Evolutionary conservation across 2,888 invertebrate species (phyloP), one percentile per base, ranked within the genome.

Genomic region (Drosophila meridionalis): DNA sequence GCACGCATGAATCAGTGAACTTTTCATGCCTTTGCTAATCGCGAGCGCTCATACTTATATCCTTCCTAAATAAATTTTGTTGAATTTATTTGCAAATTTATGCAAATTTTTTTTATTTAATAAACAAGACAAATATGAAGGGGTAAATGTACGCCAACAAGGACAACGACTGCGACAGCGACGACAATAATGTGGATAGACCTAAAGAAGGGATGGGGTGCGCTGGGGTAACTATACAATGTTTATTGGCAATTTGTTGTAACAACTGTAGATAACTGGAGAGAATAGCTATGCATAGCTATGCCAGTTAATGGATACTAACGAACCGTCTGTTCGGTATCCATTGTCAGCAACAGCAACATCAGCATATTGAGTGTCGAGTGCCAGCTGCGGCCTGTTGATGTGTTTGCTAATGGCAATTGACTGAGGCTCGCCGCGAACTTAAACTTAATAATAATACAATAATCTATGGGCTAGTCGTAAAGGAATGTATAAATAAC

Each of bases 91-190:
- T 59, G 40, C 42, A 80, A 82, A 82, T 82, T 80, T 82, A 85
- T 86, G 86, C 78, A 86, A 86, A 86, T 86, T 87, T 26, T 78
- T 81, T 89, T 89, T 87, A 86, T 89, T 90, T 75, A 89, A 88
- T 89, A 89, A 87, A 87, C 85, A 89, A n/a, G 42, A 30, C 32
- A 45, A 58, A 36, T 34, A 45, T 20, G 45, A 12, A 57, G 34
- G 45, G 45, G 40, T 20, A 26, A 87, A 73, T 53, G 84, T 68
- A 82, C 84, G 56, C 8, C 34, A 56, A 32, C 69, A 69, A 88
- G 71, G 72, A 70, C 80, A 64, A 73, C 58, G 63, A 52, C 55
- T 69, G 5, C 47, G 9, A 28, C 55, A 28, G 8, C 14, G 70
- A 69, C 70, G 60, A 42, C n/a, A 28, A 53, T 28, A 45, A 36